phyloP scores from a whole-genome alignment of 2,113 vertebrate genomes.

The Syrrhaptes paradoxus region DNA sequence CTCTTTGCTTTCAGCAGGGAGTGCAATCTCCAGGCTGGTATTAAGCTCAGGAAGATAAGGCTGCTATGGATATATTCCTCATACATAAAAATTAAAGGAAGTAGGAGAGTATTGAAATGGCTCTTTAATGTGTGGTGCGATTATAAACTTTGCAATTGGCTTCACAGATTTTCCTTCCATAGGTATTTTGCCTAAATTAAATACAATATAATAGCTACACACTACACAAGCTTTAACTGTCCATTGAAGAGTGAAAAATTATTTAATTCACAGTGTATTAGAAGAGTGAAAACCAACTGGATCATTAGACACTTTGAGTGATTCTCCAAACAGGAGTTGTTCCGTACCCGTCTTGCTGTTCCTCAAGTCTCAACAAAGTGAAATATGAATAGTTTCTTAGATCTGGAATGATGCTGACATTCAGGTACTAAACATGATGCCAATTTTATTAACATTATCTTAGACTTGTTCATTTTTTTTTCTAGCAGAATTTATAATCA shows the following conservation, averaged over 20 bases:
- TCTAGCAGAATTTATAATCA: not conserved
- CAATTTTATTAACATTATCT: not conserved
- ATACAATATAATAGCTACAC: not conserved
- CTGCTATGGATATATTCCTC: constrained; percentile 46
- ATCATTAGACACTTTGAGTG: not conserved
- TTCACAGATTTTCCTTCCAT: not conserved
- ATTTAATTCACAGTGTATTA: not conserved
- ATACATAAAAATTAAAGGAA: constrained; percentile 66
- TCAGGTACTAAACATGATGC: not conserved
- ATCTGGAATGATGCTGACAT: not conserved
- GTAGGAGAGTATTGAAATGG: not conserved
- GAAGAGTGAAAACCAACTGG: not conserved
- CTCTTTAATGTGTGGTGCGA: constrained; percentile 12
- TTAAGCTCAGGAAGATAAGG: constrained; percentile 65
- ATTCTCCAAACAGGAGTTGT: not conserved
- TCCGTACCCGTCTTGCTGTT: not conserved
- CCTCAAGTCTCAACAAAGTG: not conserved
- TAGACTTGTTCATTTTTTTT: not conserved
- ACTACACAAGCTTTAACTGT: not conserved
- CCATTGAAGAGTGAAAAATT: not conserved
- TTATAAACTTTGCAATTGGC: not conserved
- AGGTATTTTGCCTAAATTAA: not conserved
- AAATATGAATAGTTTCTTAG: not conserved
- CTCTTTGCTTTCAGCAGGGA: constrained; percentile 65
- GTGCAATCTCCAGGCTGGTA: constrained; percentile 57